A percentile compares a stretch with the other conserved stretches of the same genome.
Conservation (phyloP, 2,888 invertebrate species). For the Syrista parreyssii region DNA sequence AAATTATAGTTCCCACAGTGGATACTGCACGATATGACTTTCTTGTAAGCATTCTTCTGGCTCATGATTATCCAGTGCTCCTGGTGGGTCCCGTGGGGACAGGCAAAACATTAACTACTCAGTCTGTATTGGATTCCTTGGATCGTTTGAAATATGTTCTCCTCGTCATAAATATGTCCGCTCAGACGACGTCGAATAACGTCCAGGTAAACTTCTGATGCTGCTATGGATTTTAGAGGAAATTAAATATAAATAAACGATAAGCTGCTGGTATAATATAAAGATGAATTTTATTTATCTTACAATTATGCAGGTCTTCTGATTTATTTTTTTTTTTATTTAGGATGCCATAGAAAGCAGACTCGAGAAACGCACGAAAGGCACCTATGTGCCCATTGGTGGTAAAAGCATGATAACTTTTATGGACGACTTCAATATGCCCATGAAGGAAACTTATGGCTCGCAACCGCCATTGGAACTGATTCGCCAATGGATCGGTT, state of each 20-base stretch:
- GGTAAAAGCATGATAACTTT: conserved; percentile 88
- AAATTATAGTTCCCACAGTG: conserved; percentile 87
- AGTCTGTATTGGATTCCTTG: conserved; percentile 69
- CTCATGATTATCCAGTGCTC: conserved; percentile 77
- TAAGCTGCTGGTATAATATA: background rate
- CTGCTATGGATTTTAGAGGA: background rate
- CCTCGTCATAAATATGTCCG: conserved; percentile 88
- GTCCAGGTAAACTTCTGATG: conserved; percentile 64
- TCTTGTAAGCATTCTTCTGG: conserved; percentile 75
- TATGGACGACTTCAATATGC: conserved; percentile 95
- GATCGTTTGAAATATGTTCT: conserved; percentile 72
- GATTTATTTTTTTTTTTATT: conserved; percentile 2
- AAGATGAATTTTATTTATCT: background rate
- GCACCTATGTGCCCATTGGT: conserved; percentile 82
- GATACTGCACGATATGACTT: conserved; percentile 88
- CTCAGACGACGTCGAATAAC: conserved; percentile 86
- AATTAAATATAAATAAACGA: background rate
- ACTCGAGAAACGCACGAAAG: conserved; percentile 90
- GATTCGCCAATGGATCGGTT: conserved; percentile 87
- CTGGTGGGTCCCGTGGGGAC: conserved; percentile 89
- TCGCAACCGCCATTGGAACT: conserved; percentile 91
- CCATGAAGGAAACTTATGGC: conserved; percentile 87
- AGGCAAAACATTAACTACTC: conserved; percentile 84
- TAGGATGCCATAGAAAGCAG: conserved; percentile 87
- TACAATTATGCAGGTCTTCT: background rate